Evolutionary conservation across 1,140 invertebrate species (phyloP).

Genomic region (Drosophila lini): DNA sequence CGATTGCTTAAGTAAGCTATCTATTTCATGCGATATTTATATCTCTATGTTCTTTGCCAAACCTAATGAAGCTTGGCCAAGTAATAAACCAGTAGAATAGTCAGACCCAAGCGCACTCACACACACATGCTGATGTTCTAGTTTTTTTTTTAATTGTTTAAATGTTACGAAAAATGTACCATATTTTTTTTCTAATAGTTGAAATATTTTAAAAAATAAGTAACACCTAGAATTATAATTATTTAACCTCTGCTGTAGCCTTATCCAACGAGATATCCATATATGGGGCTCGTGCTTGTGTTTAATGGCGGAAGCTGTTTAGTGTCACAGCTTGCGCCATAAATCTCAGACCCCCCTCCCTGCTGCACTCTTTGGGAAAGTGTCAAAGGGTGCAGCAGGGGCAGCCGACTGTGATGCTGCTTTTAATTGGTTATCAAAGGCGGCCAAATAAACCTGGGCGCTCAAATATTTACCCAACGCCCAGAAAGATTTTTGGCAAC

Average conservation of each 20-base stretch:
- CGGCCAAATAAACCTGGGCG: slow-evolving; percentile 55
- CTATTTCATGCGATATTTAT: too few relatives aligned
- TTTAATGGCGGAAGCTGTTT: slow-evolving; percentile 82
- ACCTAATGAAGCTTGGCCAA: slow-evolving; percentile 3
- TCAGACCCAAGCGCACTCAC: slow-evolving; percentile 2
- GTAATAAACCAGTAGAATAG: slow-evolving; percentile 37
- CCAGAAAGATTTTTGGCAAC: slow-evolving; percentile 52
- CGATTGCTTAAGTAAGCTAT: too few relatives aligned
- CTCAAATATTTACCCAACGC: slow-evolving; percentile 56
- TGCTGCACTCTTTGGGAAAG: slow-evolving; percentile 9
- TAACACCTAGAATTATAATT: not conserved
- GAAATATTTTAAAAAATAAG: not conserved
- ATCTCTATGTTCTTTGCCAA: not conserved
- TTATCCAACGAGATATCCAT: slow-evolving; percentile 17
- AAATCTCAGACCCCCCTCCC: slow-evolving; percentile 48
- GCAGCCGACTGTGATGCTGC: slow-evolving; percentile 49
- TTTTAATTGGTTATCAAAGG: slow-evolving; percentile 60
- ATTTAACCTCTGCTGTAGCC: not conserved
- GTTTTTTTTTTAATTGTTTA: not conserved
- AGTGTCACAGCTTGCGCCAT: slow-evolving; percentile 71
- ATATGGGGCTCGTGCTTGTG: slow-evolving; percentile 61
- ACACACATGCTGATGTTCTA: slow-evolving; percentile 23
- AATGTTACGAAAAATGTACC: not conserved
- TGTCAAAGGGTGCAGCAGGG: slow-evolving; percentile 66
- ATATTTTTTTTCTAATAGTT: not conserved